Conservation (phyloP, 2,113 vertebrate genomes). For the Xiphorhynchus elegans region DNA sequence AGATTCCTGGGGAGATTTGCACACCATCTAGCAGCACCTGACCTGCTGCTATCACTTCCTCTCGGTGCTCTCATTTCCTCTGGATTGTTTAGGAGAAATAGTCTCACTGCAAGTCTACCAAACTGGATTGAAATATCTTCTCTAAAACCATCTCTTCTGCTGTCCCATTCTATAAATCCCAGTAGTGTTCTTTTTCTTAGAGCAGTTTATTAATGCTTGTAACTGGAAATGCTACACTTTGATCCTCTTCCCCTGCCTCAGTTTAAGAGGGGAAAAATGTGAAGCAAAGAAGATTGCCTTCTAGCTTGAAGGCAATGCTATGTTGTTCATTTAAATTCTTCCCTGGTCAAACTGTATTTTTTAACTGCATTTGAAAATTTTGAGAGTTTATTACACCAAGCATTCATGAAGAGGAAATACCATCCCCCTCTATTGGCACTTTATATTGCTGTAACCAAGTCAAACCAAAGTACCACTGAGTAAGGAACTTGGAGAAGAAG, state of each 20-base stretch:
- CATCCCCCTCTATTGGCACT: background rate
- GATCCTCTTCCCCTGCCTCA: background rate
- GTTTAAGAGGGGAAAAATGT: background rate
- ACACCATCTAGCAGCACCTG: background rate
- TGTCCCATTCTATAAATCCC: background rate
- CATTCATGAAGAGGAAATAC: background rate
- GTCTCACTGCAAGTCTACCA: background rate
- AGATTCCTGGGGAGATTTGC: background rate
- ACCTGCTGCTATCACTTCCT: background rate
- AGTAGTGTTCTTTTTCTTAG: background rate
- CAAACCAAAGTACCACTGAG: background rate
- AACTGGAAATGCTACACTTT: background rate
- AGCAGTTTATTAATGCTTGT: background rate
- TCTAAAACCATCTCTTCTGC: background rate
- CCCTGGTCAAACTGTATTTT: background rate
- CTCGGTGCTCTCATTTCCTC: background rate
- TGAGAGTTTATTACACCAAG: accelerated
- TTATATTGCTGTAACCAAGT: background rate
- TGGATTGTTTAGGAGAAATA: background rate
- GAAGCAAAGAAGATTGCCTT: background rate
- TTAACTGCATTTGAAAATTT: background rate
- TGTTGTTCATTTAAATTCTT: background rate
- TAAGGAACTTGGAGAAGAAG: background rate
- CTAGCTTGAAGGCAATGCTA: background rate
- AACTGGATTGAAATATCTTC: background rate